These are phyloP conservation scores for Beris morrisii DNA, from an alignment of 2,888 invertebrate genomes.

Conservation along the genomic window DNA sequence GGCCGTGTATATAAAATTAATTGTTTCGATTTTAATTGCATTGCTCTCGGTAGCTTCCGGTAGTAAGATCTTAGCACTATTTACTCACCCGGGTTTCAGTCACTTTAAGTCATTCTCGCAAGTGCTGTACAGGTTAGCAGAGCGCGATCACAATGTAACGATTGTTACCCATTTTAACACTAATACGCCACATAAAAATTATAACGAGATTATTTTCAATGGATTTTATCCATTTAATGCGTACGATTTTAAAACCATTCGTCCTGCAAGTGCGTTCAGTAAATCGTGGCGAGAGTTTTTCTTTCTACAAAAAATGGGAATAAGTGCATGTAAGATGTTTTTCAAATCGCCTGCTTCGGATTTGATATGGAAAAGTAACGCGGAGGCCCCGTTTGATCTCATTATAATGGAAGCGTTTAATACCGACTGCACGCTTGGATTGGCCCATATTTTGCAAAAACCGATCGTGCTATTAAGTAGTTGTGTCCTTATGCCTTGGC, in stretches of 20 bases:
- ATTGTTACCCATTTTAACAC: constrained; percentile 67
- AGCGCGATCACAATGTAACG: constrained; percentile 67
- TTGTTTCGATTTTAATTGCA: no score
- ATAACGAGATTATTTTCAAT: constrained; percentile 62
- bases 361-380: constrained; percentile 46
- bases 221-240: constrained; percentile 50
- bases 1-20: no score
- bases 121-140: constrained; percentile 61
- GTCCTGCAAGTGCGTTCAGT: constrained; percentile 45
- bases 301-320: constrained; percentile 46
- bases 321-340: constrained; percentile 46
- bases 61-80: constrained; percentile 11
- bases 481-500: constrained; percentile 62
- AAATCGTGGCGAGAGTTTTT: constrained; percentile 47
- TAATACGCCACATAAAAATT: constrained; percentile 58
- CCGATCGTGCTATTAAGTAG: constrained; percentile 63
- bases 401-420: constrained; percentile 63
- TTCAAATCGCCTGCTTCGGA: constrained; percentile 46
- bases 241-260: constrained; percentile 44
- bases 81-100: constrained; percentile 52
- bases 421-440: constrained; percentile 63
- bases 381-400: constrained; percentile 59
- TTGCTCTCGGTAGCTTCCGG: not conserved
- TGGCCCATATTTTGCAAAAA: constrained; percentile 60
- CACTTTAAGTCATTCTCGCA: constrained; percentile 69